Base-by-base conservation (phyloP, 2,888 invertebrate genomes). In the Drosophila trichaetosa region DNA sequence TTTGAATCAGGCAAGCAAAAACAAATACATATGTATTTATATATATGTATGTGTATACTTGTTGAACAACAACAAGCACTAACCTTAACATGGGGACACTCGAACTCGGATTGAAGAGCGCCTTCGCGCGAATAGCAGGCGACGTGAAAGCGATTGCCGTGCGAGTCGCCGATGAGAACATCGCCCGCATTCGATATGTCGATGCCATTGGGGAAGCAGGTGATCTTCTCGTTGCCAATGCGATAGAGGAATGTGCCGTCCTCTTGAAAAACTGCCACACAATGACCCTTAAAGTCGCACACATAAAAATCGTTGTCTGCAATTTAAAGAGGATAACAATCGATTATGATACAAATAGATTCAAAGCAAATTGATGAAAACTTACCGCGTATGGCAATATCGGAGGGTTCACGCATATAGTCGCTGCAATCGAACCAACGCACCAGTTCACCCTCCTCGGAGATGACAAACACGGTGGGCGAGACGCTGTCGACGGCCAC, bases 381-480 rank as follows among this genome's bases (percentile, higher is more conserved):
- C 93, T 94, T 94, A 96, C 98, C 98, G 94, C 96, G 97, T 91
- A 99, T 98, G 78, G 98, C 98, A 91, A 99, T 98, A 93, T 99
- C 99, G 59, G 98, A 98, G 24, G 99, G 99, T 93, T 99, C 99
- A 83, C 98, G 95, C 99, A 99, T 99, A 93, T 98, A 98, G 93
- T 98, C 98, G 92, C 98, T 98, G 94, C 99, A 99, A 93, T 99
- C 98, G 92, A 99, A 99, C 99, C 99, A 99, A 92, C 97, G 96
- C 88, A 98, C 94, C 87, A 99, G 95, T 90, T 98, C 98, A 29
- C 99, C 99, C 83, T 96, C 96, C 93, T 99, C 98, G 61, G 97
- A 96, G 85, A 99, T 96, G 76, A 98, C 96, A 94, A 98, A 99
- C 56, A 99, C 98, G 48, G 99, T 98, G 10, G 99, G 99, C 52